These are phyloP conservation scores for Drosophila bocqueti DNA, from an alignment of 1,140 invertebrate species.

Conservation along the genomic window DNA sequence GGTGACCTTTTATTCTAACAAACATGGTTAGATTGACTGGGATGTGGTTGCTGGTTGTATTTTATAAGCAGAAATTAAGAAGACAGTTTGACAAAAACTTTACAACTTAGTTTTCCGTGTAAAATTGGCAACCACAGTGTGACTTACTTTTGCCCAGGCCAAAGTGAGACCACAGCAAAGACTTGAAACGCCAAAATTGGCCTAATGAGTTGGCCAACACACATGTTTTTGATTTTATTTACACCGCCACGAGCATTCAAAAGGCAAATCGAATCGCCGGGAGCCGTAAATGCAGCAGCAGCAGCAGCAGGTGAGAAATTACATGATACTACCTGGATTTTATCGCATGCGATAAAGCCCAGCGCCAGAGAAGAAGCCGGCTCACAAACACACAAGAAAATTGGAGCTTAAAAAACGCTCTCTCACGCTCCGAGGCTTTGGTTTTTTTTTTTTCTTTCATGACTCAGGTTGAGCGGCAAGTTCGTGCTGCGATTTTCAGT, in stretches of 20 bases:
- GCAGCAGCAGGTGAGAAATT: slow-evolving; percentile 29
- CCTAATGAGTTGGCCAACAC: slow-evolving; percentile 55
- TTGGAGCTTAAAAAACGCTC: slow-evolving; percentile 20
- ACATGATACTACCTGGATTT: slow-evolving; percentile 16
- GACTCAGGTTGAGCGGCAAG: slow-evolving; percentile 28
- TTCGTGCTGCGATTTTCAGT: slow-evolving; percentile 49
- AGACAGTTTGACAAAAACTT: not conserved
- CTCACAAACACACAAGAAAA: slow-evolving; percentile 32
- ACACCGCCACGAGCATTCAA: slow-evolving; percentile 19
- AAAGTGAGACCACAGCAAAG: slow-evolving; percentile 23
- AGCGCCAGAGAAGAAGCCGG: slow-evolving; percentile 26
- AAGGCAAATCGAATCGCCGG: slow-evolving; percentile 7
- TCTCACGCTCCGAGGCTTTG: slow-evolving; percentile 7
- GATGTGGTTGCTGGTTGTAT: too few relatives aligned
- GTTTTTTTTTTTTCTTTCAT: slow-evolving; percentile 16
- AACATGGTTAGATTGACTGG: too few relatives aligned
- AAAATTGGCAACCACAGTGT: slow-evolving; percentile 13
- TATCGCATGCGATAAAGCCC: slow-evolving; percentile 47
- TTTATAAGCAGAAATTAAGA: not conserved
- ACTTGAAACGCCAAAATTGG: slow-evolving; percentile 49
- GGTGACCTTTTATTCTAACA: too few relatives aligned
- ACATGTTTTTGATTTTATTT: slow-evolving; percentile 55
- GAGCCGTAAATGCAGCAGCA: slow-evolving; percentile 52
- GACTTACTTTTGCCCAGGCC: slow-evolving; percentile 27
- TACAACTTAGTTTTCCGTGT: slow-evolving; percentile 1